A percentile compares a stretch with the other conserved stretches of the same genome.
Conservation (phyloP, 2,113 vertebrate species). For the Bettongia penicillata region DNA sequence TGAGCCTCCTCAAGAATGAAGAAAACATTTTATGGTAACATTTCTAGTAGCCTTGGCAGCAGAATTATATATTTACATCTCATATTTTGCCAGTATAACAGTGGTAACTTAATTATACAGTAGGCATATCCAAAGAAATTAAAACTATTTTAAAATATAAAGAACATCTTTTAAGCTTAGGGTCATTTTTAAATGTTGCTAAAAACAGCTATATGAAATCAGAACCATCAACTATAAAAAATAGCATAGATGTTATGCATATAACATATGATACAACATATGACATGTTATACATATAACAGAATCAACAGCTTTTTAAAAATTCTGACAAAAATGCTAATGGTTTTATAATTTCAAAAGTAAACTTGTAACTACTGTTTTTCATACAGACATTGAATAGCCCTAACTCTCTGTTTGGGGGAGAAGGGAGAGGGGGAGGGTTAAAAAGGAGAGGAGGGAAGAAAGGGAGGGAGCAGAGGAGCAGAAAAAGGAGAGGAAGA, state of each 20-base stretch:
- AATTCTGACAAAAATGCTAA: conserved; percentile 39
- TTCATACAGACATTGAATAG: not conserved
- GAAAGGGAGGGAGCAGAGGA: not conserved
- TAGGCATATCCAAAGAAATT: conserved; percentile 64
- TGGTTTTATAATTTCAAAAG: conserved; percentile 3
- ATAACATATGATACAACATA: not conserved
- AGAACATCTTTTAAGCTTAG: conserved; percentile 61
- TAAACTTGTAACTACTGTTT: not conserved
- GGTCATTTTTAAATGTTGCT: conserved; percentile 46
- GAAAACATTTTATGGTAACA: conserved; percentile 64
- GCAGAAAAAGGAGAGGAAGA: not conserved
- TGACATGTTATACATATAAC: not conserved
- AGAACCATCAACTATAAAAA: conserved; percentile 6
- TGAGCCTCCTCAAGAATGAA: conserved; percentile 48
- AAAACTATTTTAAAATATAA: conserved; percentile 68
- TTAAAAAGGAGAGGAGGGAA: not conserved
- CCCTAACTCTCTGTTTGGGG: not conserved
- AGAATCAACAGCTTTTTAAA: not conserved
- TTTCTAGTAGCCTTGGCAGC: conserved; percentile 46
- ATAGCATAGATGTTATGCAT: not conserved
- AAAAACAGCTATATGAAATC: conserved; percentile 42
- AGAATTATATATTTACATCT: conserved; percentile 51
- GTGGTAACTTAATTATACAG: conserved; percentile 64
- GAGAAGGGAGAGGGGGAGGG: not conserved
- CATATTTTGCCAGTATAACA: conserved; percentile 51